phyloP scores from a whole-genome alignment of 2,797 vertebrate species.

The Danio kyathit region DNA sequence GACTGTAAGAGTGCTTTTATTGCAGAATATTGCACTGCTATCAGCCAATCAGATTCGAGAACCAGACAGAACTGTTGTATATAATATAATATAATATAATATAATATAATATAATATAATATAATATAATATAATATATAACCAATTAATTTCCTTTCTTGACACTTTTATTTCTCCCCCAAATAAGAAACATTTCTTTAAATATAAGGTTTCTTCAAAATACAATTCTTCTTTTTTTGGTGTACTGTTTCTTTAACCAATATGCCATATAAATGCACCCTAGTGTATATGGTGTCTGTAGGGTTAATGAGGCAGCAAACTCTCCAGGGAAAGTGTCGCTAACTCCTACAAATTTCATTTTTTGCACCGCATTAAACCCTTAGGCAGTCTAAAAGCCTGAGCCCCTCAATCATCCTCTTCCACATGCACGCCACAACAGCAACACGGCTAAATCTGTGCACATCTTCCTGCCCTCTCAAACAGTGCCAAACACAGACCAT shows the following conservation, averaged over 20 bases:
- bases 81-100: too few relatives aligned
- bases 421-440: conserved; percentile 59
- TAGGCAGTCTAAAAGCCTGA: conserved; percentile 19
- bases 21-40: too few relatives aligned
- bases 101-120: too few relatives aligned
- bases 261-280: not conserved
- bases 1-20: too few relatives aligned
- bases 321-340: conserved; percentile 13
- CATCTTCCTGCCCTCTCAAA: conserved; percentile 71
- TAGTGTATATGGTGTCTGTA: conserved; percentile 7
- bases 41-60: too few relatives aligned
- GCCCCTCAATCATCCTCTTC: conserved; percentile 67
- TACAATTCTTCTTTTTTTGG: too few relatives aligned
- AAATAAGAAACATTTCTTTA: not conserved
- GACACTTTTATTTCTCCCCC: not conserved
- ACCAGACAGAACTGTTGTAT: too few relatives aligned
- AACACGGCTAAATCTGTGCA: conserved; percentile 71
- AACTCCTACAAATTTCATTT: conserved; percentile 40
- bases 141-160: not conserved
- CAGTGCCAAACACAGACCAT: conserved; percentile 67
- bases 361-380: conserved; percentile 12
- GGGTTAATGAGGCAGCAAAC: conserved; percentile 22
- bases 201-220: not conserved
- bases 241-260: conserved; percentile 2
- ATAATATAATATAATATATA: too few relatives aligned